These are phyloP conservation scores for Listrodromus nycthemerus DNA, from an alignment of 2,888 invertebrate species.

Conservation along the genomic window DNA sequence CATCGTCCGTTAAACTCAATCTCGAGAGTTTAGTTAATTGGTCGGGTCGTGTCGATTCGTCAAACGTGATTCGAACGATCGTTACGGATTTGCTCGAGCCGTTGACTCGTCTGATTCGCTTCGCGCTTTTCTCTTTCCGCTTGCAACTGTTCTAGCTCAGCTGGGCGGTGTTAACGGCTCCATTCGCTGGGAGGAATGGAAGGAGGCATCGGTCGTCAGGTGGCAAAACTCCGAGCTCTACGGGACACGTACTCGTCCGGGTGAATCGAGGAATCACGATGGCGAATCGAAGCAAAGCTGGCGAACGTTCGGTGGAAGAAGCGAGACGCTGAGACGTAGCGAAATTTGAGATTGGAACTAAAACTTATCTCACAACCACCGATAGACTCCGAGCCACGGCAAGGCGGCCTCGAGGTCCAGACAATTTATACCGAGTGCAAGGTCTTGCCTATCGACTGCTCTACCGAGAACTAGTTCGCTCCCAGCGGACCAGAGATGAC, in stretches of 20 bases:
- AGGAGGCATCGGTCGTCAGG: conserved; percentile 24
- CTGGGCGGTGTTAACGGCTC: conserved; percentile 10
- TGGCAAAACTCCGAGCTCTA: conserved; percentile 19
- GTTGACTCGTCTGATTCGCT: conserved; percentile 10
- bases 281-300: conserved; percentile 2
- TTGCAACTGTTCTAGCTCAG: not conserved
- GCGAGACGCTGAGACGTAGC: conserved; percentile 15
- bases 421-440: conserved; percentile 68
- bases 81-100: conserved; percentile 23
- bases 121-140: not conserved
- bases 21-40: conserved; percentile 58
- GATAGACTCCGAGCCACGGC: conserved; percentile 45
- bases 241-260: conserved; percentile 2
- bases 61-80: conserved; percentile 42
- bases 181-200: not conserved
- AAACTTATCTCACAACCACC: conserved; percentile 30
- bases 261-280: conserved; percentile 4
- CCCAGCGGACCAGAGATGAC: not conserved
- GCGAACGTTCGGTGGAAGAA: not conserved
- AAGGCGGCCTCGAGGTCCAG: conserved; percentile 64
- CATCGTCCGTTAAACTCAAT: conserved; percentile 56
- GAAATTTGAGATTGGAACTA: conserved; percentile 38
- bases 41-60: conserved; percentile 46
- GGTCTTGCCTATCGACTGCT: conserved; percentile 46
- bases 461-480: not conserved